Base-by-base conservation (phyloP, 2,888 invertebrate genomes). In the Eremobia ochroleuca region DNA sequence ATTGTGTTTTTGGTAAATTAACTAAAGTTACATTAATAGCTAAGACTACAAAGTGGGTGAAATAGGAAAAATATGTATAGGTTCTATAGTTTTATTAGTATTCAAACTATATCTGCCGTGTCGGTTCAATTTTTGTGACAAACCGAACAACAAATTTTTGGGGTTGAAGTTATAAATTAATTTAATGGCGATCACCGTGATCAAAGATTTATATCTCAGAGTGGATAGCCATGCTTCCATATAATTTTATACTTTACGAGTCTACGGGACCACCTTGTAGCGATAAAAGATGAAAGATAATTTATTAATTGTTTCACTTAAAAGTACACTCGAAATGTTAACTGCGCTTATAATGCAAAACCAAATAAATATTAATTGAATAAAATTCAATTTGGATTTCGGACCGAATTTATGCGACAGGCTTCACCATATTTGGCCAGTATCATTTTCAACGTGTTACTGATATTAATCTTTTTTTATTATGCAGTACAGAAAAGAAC, bases 221-320 rank as follows among this genome's bases (percentile, higher is more conserved):
- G 69, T 74, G 66, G 59, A 79, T 83, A 69, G 69, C 61, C 40
- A 68, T 84, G 79, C 77, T 77, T 69, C 68, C 73, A 85, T 77
- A 77, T 85, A 83, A 83, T 82, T 83, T 83, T 75, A 74, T 79
- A 74, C 43, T 84, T 86, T 88, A 89, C 75, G 66, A 70, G n/a
- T 72, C 69, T 68, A 73, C 71, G 66, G 62, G 87, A 87, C 88
- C 90, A 91, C 90, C 85, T 81, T 84, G 85, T 73, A 69, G 65
- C 74, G 65, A 82, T 87, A 72, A 70, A 76, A 86, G 43, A 81
- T 58, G 58, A 55, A 70, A 76, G 83, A 86, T 89, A 85, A 86
- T 82, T 74, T 67, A 83, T 80, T 84, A 71, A 77, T 80, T 77
- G 64, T 77, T 73, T 80, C 25, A 55, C 28, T 72, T 71, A 65